Base-by-base conservation (phyloP, 2,797 vertebrate species). In the Fistularia tabacaria region DNA sequence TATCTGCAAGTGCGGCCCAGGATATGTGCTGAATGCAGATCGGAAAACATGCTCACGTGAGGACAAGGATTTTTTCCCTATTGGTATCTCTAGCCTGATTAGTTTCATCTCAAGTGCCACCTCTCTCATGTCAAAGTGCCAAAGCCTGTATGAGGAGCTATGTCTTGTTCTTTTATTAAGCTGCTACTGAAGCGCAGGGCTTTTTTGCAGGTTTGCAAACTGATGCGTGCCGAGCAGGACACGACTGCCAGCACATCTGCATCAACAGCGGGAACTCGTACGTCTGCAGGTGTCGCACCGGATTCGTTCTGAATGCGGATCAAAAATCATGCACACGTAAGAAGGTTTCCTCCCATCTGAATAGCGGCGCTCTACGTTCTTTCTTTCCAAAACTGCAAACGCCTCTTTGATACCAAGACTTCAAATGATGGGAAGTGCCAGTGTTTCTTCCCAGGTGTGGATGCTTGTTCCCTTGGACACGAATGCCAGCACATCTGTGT, bases 181-280 rank as follows among this genome's bases (percentile, higher is more conserved):
- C 25, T 5, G 25, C 25, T 8, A 3, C 15, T 60, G 11, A 79
- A 8, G 1, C 60, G 36, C 12, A 10, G 55, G 48, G 38, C 47
- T 69, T 42, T 14, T 59, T 68, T 67, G 49, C 64, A 73, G 76
- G 67, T 58, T 41, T 39, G 11, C 46, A 8, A 51, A 43, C 6
- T 7, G 68, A 78, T 48, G 48, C 46, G 3, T 94, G 93, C 14
- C 79, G 69, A 0, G 72, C 76, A 1, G 85, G 85, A 63, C 88
- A 93, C 0, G 73, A 87, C 48, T 94, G 93, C 8, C 84, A 92
- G 69, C 93, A 93, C 36, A 46, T 89, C 49, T 94, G 92, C 1
- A 62, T 87, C 66, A 88, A 81, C 1, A 85, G 57, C 1, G 71
- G 60, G 0, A 86, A 79, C 38, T 85, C 77, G 12, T 88, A 85